A percentile compares a stretch with the other conserved stretches of the same genome.
Evolutionary conservation across 2,113 vertebrate species (phyloP).

Genomic region (Grammomys dolichurus): DNA sequence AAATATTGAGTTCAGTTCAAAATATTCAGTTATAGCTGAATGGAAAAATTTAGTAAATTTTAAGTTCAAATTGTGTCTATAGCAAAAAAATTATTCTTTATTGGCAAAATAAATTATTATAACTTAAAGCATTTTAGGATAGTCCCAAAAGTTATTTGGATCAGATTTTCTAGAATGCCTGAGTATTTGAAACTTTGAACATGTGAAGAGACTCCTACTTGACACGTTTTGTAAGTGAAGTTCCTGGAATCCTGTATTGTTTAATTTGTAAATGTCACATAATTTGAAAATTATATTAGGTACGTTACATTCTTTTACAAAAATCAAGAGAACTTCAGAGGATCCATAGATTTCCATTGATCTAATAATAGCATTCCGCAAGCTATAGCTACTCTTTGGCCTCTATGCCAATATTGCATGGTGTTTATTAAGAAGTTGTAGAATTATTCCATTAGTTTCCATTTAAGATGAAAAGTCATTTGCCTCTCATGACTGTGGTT

Average conservation of each 20-base stretch:
- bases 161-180: not conserved
- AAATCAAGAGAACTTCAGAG: conserved; percentile 39
- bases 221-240: not conserved
- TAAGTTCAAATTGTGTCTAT: not conserved
- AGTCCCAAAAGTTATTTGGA: conserved; percentile 27
- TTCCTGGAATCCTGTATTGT: not conserved
- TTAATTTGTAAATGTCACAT: not conserved
- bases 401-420: not conserved
- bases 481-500: not conserved
- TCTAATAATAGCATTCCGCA: not conserved
- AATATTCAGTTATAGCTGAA: conserved; percentile 1
- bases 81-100: conserved; percentile 32
- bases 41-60: not conserved
- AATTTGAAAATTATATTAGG: conserved; percentile 8
- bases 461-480: conserved; percentile 52
- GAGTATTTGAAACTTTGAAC: conserved; percentile 36
- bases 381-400: not conserved
- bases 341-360: not conserved
- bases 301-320: not conserved
- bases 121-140: conserved; percentile 25
- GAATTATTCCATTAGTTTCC: conserved; percentile 26
- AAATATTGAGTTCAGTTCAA: not conserved
- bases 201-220: not conserved
- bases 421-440: conserved; percentile 48
- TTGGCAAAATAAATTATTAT: conserved; percentile 30